Evolutionary conservation across 2,888 invertebrate species (phyloP).

Genomic region (Priocnemis perturbator): DNA sequence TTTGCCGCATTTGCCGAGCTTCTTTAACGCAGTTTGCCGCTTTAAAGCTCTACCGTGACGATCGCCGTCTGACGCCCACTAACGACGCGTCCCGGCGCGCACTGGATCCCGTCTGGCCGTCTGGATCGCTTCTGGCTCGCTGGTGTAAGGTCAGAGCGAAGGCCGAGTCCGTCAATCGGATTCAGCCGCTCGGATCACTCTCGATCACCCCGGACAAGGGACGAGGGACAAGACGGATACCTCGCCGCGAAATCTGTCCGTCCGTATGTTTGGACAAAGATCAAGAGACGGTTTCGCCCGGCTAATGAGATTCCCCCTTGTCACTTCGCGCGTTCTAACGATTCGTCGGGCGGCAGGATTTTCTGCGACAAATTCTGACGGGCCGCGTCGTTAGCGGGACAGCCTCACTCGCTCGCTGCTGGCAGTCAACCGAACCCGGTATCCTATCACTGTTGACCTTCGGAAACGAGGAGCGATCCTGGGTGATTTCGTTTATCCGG

Average conservation of each 20-base stretch:
- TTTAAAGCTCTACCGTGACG: constrained; percentile 36
- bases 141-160: constrained; percentile 43
- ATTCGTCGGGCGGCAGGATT: constrained; percentile 29
- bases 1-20: constrained; percentile 34
- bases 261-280: constrained; percentile 56
- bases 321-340: constrained; percentile 50
- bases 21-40: constrained; percentile 40
- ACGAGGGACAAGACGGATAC: constrained; percentile 25
- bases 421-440: background rate
- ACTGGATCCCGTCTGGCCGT: constrained; percentile 1
- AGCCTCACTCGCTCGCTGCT: too few species aligned
- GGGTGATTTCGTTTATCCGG: too few species aligned
- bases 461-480: too few species aligned
- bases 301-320: constrained; percentile 58
- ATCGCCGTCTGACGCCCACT: constrained; percentile 42
- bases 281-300: constrained; percentile 49
- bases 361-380: constrained; percentile 1
- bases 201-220: constrained; percentile 13
- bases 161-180: constrained; percentile 56
- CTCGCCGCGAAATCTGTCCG: constrained; percentile 28
- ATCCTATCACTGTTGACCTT: too few species aligned
- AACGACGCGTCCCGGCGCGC: constrained; percentile 34
- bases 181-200: constrained; percentile 48
- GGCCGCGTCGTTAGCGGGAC: constrained; percentile 1
- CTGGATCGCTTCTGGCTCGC: constrained; percentile 7